These are phyloP conservation scores for Australoheros scitulus DNA, from an alignment of 2,113 vertebrate species.

Conservation along the genomic window DNA sequence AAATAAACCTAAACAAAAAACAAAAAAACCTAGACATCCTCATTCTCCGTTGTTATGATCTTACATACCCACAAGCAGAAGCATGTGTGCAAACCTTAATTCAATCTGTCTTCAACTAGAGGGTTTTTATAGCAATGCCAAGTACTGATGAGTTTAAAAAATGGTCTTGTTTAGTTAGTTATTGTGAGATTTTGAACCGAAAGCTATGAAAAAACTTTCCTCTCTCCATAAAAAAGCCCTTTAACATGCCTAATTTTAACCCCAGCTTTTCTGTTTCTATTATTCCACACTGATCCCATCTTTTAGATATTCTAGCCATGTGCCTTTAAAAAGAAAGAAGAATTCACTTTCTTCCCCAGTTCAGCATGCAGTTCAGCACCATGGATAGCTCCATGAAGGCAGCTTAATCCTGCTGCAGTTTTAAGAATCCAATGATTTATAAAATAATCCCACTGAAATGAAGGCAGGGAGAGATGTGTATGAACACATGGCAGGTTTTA, in stretches of 20 bases:
- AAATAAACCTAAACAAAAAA: background rate
- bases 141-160: no score
- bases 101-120: no score
- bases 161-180: background rate
- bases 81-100: background rate
- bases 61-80: background rate
- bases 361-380: constrained; percentile 38
- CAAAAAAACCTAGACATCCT: background rate
- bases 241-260: background rate
- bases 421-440: background rate
- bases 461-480: background rate
- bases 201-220: background rate
- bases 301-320: background rate
- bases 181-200: background rate
- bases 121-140: no score
- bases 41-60: background rate
- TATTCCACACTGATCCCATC: background rate
- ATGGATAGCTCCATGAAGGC: constrained; percentile 38
- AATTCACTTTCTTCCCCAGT: background rate
- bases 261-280: background rate
- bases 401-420: background rate
- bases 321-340: background rate
- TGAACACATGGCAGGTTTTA: background rate
- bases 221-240: background rate
- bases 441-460: background rate